These are phyloP conservation scores for Pristionchus exspectatus DNA, from an alignment of 2,888 invertebrate species.

Conservation along the genomic window DNA sequence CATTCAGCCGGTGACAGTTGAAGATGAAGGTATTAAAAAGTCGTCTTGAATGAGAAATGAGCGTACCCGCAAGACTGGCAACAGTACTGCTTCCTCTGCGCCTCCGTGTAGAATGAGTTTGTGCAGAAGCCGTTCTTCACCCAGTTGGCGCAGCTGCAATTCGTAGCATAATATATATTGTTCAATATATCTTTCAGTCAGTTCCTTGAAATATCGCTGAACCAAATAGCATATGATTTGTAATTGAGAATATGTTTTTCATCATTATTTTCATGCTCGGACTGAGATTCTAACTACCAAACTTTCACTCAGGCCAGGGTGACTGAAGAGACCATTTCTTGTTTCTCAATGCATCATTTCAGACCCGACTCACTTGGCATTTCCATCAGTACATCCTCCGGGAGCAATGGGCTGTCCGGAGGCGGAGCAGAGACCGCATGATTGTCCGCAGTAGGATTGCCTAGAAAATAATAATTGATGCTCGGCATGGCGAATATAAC, in stretches of 20 bases:
- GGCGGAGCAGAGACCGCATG: background rate
- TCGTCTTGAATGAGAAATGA: no score
- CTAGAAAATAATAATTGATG: background rate
- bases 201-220: no score
- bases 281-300: background rate
- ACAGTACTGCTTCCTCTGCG: background rate
- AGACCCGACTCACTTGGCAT: constrained; percentile 10
- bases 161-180: background rate
- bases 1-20: background rate
- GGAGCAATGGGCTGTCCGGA: background rate
- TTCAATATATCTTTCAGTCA: no score
- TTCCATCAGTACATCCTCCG: background rate
- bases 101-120: background rate
- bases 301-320: background rate
- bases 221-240: no score
- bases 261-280: no score
- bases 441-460: background rate
- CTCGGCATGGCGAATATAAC: background rate
- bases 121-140: constrained; percentile 49
- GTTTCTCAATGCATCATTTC: background rate
- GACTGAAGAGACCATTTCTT: background rate
- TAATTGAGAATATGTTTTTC: no score
- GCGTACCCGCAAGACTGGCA: constrained; percentile 11
- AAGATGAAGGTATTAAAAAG: background rate
- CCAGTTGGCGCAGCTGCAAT: constrained; percentile 36